Evolutionary conservation across 2,888 invertebrate species (phyloP).

Genomic region (Notocelia uddmanniana): DNA sequence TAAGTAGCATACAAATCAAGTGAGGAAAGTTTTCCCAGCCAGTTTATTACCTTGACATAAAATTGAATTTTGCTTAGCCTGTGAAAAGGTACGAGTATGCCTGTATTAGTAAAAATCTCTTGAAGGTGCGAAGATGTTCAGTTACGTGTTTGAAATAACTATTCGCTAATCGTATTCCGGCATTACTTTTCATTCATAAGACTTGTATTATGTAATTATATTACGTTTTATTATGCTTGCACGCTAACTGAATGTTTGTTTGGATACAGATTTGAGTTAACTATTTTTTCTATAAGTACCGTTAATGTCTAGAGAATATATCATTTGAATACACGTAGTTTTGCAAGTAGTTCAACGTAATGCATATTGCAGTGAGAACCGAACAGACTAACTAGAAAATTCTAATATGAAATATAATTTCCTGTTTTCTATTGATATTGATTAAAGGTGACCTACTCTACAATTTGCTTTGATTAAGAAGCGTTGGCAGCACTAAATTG

Average conservation of each 20-base stretch:
- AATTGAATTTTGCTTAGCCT: no score
- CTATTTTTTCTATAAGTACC: neutral
- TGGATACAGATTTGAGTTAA: conserved; percentile 27
- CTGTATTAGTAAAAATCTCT: neutral
- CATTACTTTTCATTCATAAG: conserved; percentile 43
- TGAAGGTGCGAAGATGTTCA: conserved; percentile 14
- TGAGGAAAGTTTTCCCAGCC: no score
- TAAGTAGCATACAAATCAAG: no score
- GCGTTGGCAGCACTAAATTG: neutral
- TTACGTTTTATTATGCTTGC: conserved; percentile 37
- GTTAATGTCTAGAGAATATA: conserved; percentile 16
- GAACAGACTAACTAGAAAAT: neutral
- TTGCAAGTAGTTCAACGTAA: neutral
- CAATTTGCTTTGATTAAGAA: neutral
- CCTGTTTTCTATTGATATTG: conserved; percentile 5
- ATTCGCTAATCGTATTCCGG: conserved; percentile 37
- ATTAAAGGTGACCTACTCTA: neutral
- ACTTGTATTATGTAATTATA: conserved; percentile 36
- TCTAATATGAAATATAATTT: conserved; percentile 6
- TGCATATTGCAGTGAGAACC: neutral
- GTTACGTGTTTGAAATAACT: conserved; percentile 31
- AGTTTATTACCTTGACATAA: no score
- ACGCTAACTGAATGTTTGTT: conserved; percentile 30
- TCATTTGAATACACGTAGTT: conserved; percentile 13
- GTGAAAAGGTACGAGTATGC: no score